phyloP scores from a whole-genome alignment of 2,113 vertebrate genomes.

The Eublepharis macularius region DNA sequence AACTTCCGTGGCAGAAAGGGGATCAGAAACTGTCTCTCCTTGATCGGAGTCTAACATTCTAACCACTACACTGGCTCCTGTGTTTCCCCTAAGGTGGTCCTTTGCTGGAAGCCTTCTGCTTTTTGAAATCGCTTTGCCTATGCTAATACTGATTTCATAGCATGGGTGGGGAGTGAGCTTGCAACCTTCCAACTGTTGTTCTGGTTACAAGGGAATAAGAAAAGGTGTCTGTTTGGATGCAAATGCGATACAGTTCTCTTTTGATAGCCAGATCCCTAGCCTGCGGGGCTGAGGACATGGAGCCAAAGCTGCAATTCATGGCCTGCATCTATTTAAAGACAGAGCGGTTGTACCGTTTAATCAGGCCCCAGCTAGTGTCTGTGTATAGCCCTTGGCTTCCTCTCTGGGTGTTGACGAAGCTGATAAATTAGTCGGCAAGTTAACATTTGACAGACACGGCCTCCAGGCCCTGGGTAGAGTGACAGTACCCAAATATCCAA shows the following conservation, averaged over 20 bases:
- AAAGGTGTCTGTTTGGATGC: not conserved
- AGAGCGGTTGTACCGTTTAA: not conserved
- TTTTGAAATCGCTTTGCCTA: not conserved
- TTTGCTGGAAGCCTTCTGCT: not conserved
- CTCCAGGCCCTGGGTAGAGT: not conserved
- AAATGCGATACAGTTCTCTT: not conserved
- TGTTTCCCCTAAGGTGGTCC: not conserved
- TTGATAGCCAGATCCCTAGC: too few relatives aligned
- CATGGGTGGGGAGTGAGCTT: not conserved
- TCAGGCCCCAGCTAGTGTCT: not conserved
- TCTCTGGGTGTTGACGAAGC: not conserved
- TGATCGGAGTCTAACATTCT: too few relatives aligned
- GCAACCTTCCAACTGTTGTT: not conserved
- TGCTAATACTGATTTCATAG: not conserved
- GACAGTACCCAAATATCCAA: not conserved
- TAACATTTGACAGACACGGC: not conserved
- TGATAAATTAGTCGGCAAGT: not conserved
- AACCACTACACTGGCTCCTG: not conserved
- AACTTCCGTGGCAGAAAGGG: too few relatives aligned
- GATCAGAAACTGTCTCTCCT: too few relatives aligned
- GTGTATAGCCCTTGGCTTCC: not conserved
- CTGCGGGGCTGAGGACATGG: fast-evolving
- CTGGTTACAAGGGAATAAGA: not conserved
- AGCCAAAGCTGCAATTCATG: not conserved
- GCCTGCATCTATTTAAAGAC: not conserved